phyloP scores from a whole-genome alignment of 2,113 vertebrate genomes.

The Phaethon lepturus region DNA sequence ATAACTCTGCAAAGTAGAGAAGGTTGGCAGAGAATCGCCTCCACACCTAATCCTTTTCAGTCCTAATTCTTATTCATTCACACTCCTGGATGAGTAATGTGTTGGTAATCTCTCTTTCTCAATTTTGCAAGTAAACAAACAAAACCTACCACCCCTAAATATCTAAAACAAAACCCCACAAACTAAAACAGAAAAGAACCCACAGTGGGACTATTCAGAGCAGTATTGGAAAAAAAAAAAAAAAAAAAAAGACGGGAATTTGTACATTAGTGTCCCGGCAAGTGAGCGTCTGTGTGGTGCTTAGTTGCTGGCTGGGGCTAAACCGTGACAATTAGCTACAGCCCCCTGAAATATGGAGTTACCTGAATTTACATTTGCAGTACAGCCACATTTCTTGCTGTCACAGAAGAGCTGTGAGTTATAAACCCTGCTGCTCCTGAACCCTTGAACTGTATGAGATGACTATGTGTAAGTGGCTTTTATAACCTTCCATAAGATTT shows the following conservation, averaged over 20 bases:
- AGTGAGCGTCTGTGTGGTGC: no score
- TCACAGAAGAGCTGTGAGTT: background rate
- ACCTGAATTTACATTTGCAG: background rate
- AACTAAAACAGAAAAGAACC: background rate
- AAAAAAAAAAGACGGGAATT: background rate
- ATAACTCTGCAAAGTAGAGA: background rate
- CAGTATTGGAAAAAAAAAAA: background rate
- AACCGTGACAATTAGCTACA: background rate
- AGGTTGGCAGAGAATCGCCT: background rate
- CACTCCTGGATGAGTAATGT: background rate
- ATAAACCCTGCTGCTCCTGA: background rate
- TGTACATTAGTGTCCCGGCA: no score
- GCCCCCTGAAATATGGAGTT: background rate
- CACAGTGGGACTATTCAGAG: background rate
- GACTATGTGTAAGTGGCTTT: background rate
- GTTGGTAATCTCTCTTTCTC: background rate
- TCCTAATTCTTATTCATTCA: background rate
- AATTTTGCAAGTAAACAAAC: background rate
- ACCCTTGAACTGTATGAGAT: background rate
- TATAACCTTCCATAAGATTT: conserved; percentile 9
- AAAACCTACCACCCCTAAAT: background rate
- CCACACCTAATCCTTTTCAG: background rate
- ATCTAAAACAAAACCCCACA: background rate
- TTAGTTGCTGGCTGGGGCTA: no score
- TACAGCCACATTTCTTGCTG: background rate